Percentiles rank a stretch among this genome's conserved stretches.
These are phyloP conservation scores for Uria aalge DNA, from an alignment of 2,113 vertebrate species.

Conservation along the genomic window DNA sequence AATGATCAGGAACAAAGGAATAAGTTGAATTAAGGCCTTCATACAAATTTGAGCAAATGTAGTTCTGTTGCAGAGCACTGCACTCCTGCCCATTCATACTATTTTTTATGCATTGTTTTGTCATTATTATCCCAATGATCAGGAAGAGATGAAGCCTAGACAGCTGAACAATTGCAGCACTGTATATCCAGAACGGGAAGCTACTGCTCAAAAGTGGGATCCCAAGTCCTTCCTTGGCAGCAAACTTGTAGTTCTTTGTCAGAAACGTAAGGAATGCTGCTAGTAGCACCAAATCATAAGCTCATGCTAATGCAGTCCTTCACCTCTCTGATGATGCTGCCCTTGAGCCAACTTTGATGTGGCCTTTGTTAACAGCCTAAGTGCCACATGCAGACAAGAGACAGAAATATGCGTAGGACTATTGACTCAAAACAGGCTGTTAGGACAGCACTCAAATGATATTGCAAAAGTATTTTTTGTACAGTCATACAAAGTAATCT, in stretches of 20 bases:
- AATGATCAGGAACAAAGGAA: background rate
- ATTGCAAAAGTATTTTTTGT: background rate
- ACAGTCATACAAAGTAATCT: background rate
- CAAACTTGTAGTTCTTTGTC: background rate
- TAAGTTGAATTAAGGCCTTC: background rate
- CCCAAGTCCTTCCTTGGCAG: background rate
- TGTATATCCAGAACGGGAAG: background rate
- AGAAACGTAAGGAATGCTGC: background rate
- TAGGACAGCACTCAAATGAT: background rate
- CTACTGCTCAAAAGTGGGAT: background rate
- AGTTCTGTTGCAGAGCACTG: background rate
- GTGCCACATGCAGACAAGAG: background rate
- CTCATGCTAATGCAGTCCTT: background rate
- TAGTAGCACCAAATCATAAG: background rate
- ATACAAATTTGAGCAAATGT: background rate
- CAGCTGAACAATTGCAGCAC: background rate
- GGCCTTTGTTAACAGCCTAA: background rate
- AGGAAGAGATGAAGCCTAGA: background rate
- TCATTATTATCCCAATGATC: background rate
- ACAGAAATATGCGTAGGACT: background rate
- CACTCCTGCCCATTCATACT: background rate
- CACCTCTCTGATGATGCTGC: background rate
- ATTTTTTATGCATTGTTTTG: background rate
- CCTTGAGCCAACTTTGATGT: background rate
- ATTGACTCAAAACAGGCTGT: background rate